Conservation (phyloP, 2,113 vertebrate species). For the Entomyzon cyanotis region DNA sequence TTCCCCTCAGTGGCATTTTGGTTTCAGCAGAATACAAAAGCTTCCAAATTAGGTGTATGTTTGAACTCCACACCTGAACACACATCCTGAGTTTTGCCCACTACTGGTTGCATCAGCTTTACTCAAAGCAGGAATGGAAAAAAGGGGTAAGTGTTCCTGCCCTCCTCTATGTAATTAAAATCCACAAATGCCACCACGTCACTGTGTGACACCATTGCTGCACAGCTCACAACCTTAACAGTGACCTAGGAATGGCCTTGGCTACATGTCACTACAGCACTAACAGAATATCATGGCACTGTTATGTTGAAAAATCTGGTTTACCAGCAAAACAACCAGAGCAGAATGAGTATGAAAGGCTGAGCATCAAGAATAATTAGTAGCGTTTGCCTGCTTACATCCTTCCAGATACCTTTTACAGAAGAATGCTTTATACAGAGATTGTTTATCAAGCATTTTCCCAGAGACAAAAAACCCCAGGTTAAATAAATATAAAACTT, state of each 20-base stretch:
- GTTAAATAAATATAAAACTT: conserved; percentile 6
- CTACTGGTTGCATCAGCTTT: not conserved
- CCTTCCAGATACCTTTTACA: not conserved
- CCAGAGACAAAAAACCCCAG: not conserved
- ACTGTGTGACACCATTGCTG: accelerated
- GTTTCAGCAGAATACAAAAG: not conserved
- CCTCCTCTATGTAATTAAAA: not conserved
- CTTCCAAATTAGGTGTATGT: not conserved
- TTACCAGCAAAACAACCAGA: not conserved
- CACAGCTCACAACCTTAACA: not conserved
- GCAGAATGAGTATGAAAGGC: not conserved
- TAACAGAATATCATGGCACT: not conserved
- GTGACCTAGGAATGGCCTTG: not conserved
- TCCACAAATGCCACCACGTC: not conserved
- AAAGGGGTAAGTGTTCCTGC: not conserved
- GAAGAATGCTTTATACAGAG: not conserved
- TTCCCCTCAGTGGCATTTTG: not conserved
- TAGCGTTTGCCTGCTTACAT: not conserved
- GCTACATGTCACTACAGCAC: not conserved
- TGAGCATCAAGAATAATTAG: not conserved
- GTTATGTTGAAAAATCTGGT: not conserved
- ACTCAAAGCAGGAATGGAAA: not conserved
- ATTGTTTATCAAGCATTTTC: not conserved
- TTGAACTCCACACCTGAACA: conserved; percentile 8
- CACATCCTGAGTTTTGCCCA: not conserved